These are phyloP conservation scores for Drepanosiphum platanoidis DNA, from an alignment of 2,888 invertebrate genomes.

Conservation along the genomic window DNA sequence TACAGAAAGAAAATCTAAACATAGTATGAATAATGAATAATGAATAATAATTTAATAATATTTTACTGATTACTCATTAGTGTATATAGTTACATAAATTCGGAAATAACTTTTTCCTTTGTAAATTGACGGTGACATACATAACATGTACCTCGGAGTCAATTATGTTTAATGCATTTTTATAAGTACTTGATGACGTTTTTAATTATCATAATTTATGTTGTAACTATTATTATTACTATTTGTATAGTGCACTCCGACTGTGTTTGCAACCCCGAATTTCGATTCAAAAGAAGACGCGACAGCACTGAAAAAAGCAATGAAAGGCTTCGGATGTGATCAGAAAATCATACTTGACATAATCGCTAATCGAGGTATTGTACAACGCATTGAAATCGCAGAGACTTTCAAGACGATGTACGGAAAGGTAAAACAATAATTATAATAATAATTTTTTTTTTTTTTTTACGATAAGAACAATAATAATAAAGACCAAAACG, in stretches of 20 bases:
- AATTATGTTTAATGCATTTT: too few species aligned
- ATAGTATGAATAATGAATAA: too few species aligned
- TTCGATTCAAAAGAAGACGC: slow-evolving; percentile 89
- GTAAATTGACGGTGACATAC: too few species aligned
- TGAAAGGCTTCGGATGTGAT: slow-evolving; percentile 94
- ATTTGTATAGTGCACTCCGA: slow-evolving; percentile 80
- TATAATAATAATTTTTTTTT: not conserved
- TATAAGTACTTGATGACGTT: not conserved
- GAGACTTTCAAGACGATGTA: slow-evolving; percentile 91
- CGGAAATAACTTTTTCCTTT: not conserved
- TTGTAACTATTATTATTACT: not conserved
- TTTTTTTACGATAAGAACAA: too few species aligned
- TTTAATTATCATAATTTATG: not conserved
- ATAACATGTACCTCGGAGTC: too few species aligned
- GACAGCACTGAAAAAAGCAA: slow-evolving; percentile 84
- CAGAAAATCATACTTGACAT: slow-evolving; percentile 92
- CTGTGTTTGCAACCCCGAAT: slow-evolving; percentile 86
- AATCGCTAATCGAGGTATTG: slow-evolving; percentile 86
- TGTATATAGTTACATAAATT: not conserved
- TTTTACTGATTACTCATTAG: too few species aligned
- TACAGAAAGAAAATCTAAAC: too few species aligned
- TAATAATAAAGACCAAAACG: too few species aligned
- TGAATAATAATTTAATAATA: too few species aligned
- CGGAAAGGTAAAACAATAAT: slow-evolving; percentile 76
- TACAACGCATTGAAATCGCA: slow-evolving; percentile 89